A percentile compares a stretch with the other conserved stretches of the same genome.
Conservation (phyloP, 2,888 invertebrate genomes). For the Mythimna impura region DNA sequence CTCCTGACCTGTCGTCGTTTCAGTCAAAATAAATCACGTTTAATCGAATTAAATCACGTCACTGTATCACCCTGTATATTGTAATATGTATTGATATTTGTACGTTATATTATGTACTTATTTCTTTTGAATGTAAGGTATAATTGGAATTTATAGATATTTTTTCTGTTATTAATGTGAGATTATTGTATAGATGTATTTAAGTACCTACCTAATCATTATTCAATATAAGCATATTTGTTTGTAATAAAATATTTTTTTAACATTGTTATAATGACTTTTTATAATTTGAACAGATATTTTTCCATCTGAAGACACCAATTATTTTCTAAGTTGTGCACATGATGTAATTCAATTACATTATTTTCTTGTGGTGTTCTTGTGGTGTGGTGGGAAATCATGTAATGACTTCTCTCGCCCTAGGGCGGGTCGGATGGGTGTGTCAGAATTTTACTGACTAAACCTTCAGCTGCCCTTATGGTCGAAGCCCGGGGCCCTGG, state of each 20-base stretch:
- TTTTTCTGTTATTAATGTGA: background rate
- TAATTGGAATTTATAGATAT: background rate
- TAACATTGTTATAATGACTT: background rate
- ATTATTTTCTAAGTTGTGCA: too few relatives aligned
- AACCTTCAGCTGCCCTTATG: too few relatives aligned
- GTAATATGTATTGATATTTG: background rate
- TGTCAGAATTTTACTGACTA: too few relatives aligned
- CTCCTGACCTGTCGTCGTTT: too few relatives aligned
- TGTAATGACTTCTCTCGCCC: too few relatives aligned
- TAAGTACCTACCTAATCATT: background rate
- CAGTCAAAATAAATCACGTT: too few relatives aligned
- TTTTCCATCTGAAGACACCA: background rate
- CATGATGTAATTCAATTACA: too few relatives aligned
- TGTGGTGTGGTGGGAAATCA: too few relatives aligned
- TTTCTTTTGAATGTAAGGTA: background rate
- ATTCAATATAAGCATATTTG: background rate
- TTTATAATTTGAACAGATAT: background rate
- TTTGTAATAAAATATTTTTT: slow-evolving; percentile 1
- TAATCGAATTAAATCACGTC: background rate
- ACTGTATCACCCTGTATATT: background rate
- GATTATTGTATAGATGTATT: background rate
- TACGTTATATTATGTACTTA: background rate
- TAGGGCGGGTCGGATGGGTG: too few relatives aligned
- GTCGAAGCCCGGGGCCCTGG: too few relatives aligned
- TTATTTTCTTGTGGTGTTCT: too few relatives aligned